These are phyloP conservation scores for Bimastos eiseni DNA, from an alignment of 2,888 invertebrate species.

Conservation along the genomic window DNA sequence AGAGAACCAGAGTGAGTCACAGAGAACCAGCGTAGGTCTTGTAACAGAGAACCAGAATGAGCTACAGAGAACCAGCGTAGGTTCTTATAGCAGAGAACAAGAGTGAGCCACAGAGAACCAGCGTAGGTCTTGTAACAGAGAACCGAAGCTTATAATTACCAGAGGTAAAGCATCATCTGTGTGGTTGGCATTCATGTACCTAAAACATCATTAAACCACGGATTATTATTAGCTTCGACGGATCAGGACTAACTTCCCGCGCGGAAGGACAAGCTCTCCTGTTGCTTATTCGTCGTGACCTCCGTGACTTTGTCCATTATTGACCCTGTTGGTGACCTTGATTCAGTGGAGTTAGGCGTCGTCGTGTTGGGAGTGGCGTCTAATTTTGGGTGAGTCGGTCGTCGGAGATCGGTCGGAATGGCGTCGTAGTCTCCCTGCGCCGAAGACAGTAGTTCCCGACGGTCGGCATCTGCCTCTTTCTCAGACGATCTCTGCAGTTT, in stretches of 20 bases:
- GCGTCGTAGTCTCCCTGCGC: neutral
- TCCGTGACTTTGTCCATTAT: neutral
- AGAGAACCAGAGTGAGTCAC: neutral
- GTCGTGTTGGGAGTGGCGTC: neutral
- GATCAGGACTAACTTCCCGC: neutral
- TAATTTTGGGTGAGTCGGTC: neutral
- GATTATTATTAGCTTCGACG: neutral
- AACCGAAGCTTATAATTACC: no score
- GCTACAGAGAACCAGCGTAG: neutral
- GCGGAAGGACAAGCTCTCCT: neutral
- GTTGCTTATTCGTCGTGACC: neutral
- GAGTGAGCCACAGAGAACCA: no score
- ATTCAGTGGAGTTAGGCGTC: neutral
- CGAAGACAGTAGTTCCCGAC: neutral
- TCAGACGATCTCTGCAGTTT: neutral
- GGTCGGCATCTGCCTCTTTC: neutral
- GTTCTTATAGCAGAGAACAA: neutral
- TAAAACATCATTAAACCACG: no score
- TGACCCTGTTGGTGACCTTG: neutral
- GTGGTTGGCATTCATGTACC: neutral
- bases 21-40: neutral
- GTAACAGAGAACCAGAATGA: neutral
- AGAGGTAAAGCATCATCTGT: neutral
- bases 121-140: no score
- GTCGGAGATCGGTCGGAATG: neutral